Evolutionary conservation across 2,888 invertebrate genomes (phyloP), one percentile per base, ranked within the genome.

Genomic region (Agrotis exclamationis): DNA sequence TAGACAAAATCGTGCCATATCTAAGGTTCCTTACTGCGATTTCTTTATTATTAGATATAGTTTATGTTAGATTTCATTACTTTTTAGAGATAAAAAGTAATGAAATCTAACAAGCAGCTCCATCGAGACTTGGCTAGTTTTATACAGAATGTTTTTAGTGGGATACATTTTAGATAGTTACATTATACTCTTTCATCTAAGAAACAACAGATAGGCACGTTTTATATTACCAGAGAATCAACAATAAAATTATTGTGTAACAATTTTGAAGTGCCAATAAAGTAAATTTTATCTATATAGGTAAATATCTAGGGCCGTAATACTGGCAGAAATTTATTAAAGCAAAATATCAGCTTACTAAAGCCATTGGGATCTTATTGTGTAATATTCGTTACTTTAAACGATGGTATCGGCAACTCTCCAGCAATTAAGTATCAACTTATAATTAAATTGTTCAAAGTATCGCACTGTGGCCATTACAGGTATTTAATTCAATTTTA

Each of bases 401-500:
- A 62, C 20, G 56, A 39, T 50, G 20, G 22, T 60, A 60, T 45
- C 33, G 20, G 24, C 39, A 60, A 59, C 48, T 50, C 48, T 45
- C 48, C 44, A 50, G n/a, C 44, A 56, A 24, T 33, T 66, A 60
- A 39, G 63, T 63, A 28, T 53, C 39, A 64, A 67, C 33, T 50
- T 47, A 66, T 33, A 56, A 60, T 74, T 74, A 74, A 60, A 56
- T 67, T 74, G 54, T 57, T 50, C 60, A 47, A 62, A 67, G 39
- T 57, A 39, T 45, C 56, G 50, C 44, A 3, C 39, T 24, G 59
- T 48, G 66, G 56, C 50, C 50, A 51, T 60, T 74, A 56, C 4
- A 45, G 18, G 50, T 56, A 60, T 66, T 74, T 74, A 56, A 66
- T 62, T 67, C 13, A 51, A 53, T 74, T 60, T 59, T 44, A 47